These are phyloP conservation scores for Cyrtorhinus lividipennis DNA, from an alignment of 1,140 invertebrate genomes.

Conservation along the genomic window DNA sequence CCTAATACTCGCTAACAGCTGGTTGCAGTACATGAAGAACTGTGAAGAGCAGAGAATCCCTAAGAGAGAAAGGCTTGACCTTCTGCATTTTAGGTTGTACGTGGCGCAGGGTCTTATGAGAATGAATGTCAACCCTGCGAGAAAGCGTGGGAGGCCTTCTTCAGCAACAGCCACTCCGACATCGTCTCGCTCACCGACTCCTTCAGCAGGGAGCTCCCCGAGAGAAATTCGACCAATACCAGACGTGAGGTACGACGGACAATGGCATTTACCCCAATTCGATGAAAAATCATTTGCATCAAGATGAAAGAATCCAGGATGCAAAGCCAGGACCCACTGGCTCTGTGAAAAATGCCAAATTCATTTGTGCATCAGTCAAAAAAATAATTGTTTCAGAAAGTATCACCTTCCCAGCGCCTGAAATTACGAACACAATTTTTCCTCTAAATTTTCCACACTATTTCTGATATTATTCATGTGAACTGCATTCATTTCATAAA, in stretches of 20 bases:
- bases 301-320: not conserved
- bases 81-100: not conserved
- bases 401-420: too few relatives aligned
- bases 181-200: not conserved
- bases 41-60: not conserved
- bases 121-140: not conserved
- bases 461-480: too few relatives aligned
- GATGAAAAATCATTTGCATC: not conserved
- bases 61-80: not conserved
- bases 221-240: not conserved
- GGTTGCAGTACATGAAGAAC: constrained; percentile 4
- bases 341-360: not conserved
- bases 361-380: not conserved
- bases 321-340: not conserved
- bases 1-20: not conserved
- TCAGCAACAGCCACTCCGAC: too few relatives aligned
- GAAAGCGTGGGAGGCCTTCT: not conserved
- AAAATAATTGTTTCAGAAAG: not conserved
- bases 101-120: not conserved
- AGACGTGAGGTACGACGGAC: not conserved
- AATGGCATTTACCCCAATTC: not conserved
- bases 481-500: too few relatives aligned
- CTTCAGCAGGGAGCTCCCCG: not conserved
- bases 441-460: too few relatives aligned
- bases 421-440: too few relatives aligned